Percentiles rank a stretch among this genome's conserved stretches.
Evolutionary conservation across 2,113 vertebrate genomes (phyloP).

Genomic region (Ameiurus melas): DNA sequence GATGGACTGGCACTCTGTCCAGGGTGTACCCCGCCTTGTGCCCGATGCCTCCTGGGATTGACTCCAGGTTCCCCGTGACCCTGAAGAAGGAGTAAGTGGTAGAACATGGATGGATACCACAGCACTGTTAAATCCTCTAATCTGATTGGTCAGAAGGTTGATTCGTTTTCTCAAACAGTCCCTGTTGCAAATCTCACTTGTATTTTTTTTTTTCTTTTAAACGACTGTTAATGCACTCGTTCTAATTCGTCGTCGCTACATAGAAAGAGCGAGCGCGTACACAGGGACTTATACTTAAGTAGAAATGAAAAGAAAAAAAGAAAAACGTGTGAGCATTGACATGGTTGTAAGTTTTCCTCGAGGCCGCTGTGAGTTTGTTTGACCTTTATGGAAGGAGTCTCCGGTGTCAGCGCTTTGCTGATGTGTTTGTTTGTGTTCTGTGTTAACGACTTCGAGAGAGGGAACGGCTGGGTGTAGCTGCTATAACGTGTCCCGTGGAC

Average conservation of each 20-base stretch:
- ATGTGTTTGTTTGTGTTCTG: background rate
- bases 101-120: background rate
- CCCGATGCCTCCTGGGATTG: too few relatives aligned
- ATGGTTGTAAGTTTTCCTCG: too few relatives aligned
- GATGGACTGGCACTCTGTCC: too few relatives aligned
- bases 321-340: too few relatives aligned
- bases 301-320: too few relatives aligned
- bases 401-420: background rate
- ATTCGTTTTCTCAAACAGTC: background rate
- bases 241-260: background rate
- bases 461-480: background rate
- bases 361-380: background rate
- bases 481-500: background rate
- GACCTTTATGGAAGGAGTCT: background rate
- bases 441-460: background rate
- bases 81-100: too few relatives aligned
- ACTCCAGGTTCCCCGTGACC: too few relatives aligned
- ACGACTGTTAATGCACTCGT: background rate
- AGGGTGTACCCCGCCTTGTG: too few relatives aligned
- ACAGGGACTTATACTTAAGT: background rate
- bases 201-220: background rate
- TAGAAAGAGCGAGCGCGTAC: background rate
- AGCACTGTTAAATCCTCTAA: background rate
- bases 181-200: background rate
- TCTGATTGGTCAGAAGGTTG: background rate